phyloP scores from a whole-genome alignment of 2,797 vertebrate species.

The Saxicola maurus region DNA sequence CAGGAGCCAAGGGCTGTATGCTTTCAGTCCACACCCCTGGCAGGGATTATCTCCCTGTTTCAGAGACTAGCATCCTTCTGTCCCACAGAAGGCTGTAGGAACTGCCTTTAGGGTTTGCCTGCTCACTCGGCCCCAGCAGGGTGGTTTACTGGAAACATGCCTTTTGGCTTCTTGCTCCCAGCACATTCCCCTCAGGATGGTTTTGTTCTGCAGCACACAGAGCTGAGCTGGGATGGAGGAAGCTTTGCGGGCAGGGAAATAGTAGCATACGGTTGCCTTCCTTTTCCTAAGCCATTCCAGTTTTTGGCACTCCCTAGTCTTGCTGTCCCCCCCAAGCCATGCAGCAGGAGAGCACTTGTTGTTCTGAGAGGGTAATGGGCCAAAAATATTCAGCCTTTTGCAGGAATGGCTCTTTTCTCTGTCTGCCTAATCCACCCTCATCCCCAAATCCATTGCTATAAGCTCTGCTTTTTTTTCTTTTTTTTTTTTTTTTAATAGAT shows the following conservation, averaged over 20 bases:
- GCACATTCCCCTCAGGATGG: neutral
- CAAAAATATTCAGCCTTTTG: neutral
- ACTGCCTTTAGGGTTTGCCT: neutral
- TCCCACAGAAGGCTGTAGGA: neutral
- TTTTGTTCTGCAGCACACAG: neutral
- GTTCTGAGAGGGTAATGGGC: neutral
- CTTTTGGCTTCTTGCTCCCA: neutral
- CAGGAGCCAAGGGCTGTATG: neutral
- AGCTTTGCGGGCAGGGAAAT: neutral
- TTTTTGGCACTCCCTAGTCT: neutral
- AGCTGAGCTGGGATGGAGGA: neutral
- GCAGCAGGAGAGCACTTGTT: rapidly evolving
- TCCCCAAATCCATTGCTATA: neutral
- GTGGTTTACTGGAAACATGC: neutral
- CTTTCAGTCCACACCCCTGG: neutral
- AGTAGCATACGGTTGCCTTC: neutral
- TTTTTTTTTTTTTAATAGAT: neutral
- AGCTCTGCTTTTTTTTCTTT: neutral
- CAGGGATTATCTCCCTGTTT: neutral
- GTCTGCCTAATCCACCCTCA: neutral
- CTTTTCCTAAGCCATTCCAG: neutral
- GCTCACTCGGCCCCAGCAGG: neutral
- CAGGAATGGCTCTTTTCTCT: neutral
- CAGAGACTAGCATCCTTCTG: neutral
- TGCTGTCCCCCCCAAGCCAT: neutral